Conservation (phyloP, 2,888 invertebrate genomes). For the Amphipoea lucens region DNA sequence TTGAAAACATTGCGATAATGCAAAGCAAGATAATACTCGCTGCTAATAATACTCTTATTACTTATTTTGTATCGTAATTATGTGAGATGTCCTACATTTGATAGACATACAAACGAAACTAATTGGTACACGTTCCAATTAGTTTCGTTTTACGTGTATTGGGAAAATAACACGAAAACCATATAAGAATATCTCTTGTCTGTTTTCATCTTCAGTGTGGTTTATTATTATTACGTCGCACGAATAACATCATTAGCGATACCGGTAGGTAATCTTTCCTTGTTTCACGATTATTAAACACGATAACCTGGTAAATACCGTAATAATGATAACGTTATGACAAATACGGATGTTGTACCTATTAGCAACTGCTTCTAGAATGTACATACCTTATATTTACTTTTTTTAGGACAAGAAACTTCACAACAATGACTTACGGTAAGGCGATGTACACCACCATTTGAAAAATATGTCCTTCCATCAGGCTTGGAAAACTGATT, state of each 20-base stretch:
- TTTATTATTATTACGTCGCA: background rate
- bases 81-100: background rate
- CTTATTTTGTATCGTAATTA: background rate
- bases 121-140: background rate
- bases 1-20: background rate
- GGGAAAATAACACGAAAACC: background rate
- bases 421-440: background rate
- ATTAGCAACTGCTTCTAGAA: background rate
- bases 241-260: background rate
- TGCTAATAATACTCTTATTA: no score
- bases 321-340: background rate
- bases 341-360: background rate
- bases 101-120: background rate
- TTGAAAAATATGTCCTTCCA: background rate
- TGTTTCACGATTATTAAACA: background rate
- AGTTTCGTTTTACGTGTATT: no score
- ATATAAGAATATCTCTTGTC: background rate
- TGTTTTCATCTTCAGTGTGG: background rate
- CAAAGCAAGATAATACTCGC: background rate
- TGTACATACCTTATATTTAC: background rate
- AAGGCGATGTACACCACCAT: background rate
- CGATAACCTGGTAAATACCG: background rate
- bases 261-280: background rate
- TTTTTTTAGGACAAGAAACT: background rate
- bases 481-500: background rate